Percentiles rank a stretch among this genome's conserved stretches.
Evolutionary conservation across 2,113 vertebrate genomes (phyloP).

Genomic region (Menidia beryllina): DNA sequence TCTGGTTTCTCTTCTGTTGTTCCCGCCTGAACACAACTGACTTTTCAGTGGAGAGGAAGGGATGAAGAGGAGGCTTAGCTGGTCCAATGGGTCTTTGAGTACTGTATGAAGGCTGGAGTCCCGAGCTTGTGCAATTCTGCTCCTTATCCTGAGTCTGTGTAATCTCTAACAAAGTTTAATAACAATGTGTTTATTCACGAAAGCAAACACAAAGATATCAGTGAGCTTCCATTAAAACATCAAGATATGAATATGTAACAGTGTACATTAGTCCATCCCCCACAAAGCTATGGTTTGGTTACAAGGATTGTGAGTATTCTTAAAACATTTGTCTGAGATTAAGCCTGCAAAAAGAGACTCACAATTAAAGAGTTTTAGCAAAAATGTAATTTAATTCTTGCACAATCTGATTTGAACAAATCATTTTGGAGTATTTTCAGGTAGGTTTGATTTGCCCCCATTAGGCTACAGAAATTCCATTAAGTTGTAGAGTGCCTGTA

Average conservation of each 20-base stretch:
- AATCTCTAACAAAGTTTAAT: conserved; percentile 76
- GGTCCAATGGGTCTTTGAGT: conserved; percentile 78
- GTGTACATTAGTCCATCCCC: too few species aligned
- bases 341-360: not conserved
- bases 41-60: conserved; percentile 79
- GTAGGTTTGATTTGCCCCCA: too few species aligned
- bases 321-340: not conserved
- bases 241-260: too few species aligned
- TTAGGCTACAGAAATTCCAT: too few species aligned
- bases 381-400: too few species aligned
- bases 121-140: conserved; percentile 63
- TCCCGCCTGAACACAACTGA: conserved; percentile 86
- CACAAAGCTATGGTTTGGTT: not conserved
- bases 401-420: not conserved
- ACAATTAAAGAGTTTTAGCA: not conserved
- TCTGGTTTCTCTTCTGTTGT: conserved; percentile 86
- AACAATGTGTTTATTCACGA: conserved; percentile 15
- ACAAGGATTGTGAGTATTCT: not conserved
- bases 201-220: not conserved
- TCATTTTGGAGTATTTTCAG: too few species aligned
- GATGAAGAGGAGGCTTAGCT: conserved; percentile 62
- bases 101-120: conserved; percentile 74
- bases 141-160: conserved; percentile 85
- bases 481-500: too few species aligned
- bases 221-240: not conserved